phyloP scores from a whole-genome alignment of 2,888 invertebrate species.

The Melolontha melolontha region DNA sequence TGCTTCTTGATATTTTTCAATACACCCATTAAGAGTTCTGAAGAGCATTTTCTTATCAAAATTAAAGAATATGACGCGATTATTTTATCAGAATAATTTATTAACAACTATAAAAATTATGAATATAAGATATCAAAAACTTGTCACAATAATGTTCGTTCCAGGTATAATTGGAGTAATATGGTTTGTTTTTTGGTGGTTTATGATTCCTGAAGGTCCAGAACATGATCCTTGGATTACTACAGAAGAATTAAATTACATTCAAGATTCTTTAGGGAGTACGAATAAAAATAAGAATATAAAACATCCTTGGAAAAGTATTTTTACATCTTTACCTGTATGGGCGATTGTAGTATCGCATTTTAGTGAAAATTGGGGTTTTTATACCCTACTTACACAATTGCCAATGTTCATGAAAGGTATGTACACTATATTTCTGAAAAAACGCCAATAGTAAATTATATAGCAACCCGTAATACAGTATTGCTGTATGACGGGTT shows the following conservation, averaged over 20 bases:
- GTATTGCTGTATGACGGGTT: too few relatives aligned
- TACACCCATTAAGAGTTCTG: too few relatives aligned
- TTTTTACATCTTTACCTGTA: constrained; percentile 81
- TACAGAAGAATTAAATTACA: constrained; percentile 79
- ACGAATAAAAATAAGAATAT: constrained; percentile 66
- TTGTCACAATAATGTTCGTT: constrained; percentile 36
- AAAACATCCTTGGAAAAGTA: constrained; percentile 81
- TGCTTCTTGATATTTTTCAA: too few relatives aligned
- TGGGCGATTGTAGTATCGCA: constrained; percentile 88
- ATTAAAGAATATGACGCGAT: too few relatives aligned
- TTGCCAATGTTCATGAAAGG: constrained; percentile 87
- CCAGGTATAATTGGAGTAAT: constrained; percentile 75
- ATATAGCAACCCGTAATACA: too few relatives aligned
- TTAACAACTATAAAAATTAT: too few relatives aligned
- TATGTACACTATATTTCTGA: constrained; percentile 57
- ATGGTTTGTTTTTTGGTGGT: constrained; percentile 80
- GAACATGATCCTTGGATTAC: constrained; percentile 80
- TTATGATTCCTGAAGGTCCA: constrained; percentile 79
- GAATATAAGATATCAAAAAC: too few relatives aligned
- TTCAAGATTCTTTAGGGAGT: constrained; percentile 72
- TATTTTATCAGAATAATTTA: too few relatives aligned
- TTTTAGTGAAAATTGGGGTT: constrained; percentile 92
- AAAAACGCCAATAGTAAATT: too few relatives aligned
- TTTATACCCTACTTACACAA: constrained; percentile 86
- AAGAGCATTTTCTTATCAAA: too few relatives aligned